phyloP scores from a whole-genome alignment of 1,140 invertebrate species.

The Anastrepha ludens region DNA sequence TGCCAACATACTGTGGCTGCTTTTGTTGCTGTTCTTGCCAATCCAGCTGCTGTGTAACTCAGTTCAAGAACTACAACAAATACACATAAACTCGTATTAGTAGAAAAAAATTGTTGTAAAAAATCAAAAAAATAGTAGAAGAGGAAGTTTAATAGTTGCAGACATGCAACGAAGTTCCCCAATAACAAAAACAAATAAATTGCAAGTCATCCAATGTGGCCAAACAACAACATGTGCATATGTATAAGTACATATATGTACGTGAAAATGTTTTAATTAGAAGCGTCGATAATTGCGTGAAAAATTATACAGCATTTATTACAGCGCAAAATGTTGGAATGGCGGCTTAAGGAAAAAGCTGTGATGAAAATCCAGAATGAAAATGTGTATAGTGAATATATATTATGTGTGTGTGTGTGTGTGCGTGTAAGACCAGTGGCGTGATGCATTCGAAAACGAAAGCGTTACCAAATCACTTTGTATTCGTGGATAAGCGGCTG shows the following conservation, averaged over 20 bases:
- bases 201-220: not conserved
- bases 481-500: not conserved
- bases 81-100: not conserved
- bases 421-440: not conserved
- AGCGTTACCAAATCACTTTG: not conserved
- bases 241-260: not conserved
- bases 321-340: not conserved
- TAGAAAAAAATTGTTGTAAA: not conserved
- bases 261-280: not conserved
- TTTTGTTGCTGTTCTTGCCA: not conserved
- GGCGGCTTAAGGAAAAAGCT: not conserved
- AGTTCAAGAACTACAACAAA: not conserved
- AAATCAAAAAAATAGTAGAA: not conserved
- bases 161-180: not conserved
- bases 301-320: constrained; percentile 22
- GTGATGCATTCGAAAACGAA: constrained; percentile 12
- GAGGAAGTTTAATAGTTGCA: not conserved
- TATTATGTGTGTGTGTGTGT: too few relatives aligned
- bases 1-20: not conserved
- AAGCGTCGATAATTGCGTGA: constrained; percentile 35
- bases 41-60: not conserved
- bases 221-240: not conserved
- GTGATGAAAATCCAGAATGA: constrained; percentile 4
- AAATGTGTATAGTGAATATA: not conserved
- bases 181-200: not conserved